Percentiles rank a stretch among this genome's conserved stretches.
phyloP scores from a whole-genome alignment of 1,140 invertebrate species.

The Drosophila trapezifrons region DNA sequence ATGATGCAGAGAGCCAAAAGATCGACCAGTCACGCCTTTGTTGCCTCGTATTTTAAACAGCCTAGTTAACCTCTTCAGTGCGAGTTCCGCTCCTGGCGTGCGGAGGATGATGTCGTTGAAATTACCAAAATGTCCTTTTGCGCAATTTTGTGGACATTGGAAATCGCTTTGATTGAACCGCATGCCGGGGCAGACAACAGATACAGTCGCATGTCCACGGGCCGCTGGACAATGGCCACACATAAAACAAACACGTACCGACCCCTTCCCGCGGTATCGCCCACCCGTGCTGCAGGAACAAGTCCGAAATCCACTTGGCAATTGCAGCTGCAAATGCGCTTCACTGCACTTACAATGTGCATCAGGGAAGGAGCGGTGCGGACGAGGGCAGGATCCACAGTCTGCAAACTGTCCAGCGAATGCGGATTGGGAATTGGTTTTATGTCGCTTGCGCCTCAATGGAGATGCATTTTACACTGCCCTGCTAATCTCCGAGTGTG shows the following conservation, averaged over 20 bases:
- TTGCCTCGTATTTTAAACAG: neutral
- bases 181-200: slow-evolving; percentile 67
- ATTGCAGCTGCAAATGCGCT: slow-evolving; percentile 79
- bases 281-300: slow-evolving; percentile 39
- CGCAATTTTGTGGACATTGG: slow-evolving; percentile 82
- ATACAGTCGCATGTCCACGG: slow-evolving; percentile 44
- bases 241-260: slow-evolving; percentile 75
- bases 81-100: slow-evolving; percentile 25
- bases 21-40: neutral
- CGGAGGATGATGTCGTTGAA: slow-evolving; percentile 59
- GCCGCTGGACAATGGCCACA: slow-evolving; percentile 74
- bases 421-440: slow-evolving; percentile 71
- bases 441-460: slow-evolving; percentile 80
- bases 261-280: slow-evolving; percentile 11
- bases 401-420: slow-evolving; percentile 59
- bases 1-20: no score
- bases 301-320: slow-evolving; percentile 76
- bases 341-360: slow-evolving; percentile 75
- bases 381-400: slow-evolving; percentile 24
- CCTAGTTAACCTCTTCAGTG: neutral
- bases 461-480: slow-evolving; percentile 77
- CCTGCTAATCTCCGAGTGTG: slow-evolving; percentile 76
- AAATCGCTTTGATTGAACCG: slow-evolving; percentile 83
- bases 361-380: slow-evolving; percentile 21
- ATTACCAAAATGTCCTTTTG: slow-evolving; percentile 83